Evolutionary conservation across 2,797 vertebrate genomes (phyloP), one percentile per base, ranked within the genome.

Genomic region (Oceanodroma leucorhoa): DNA sequence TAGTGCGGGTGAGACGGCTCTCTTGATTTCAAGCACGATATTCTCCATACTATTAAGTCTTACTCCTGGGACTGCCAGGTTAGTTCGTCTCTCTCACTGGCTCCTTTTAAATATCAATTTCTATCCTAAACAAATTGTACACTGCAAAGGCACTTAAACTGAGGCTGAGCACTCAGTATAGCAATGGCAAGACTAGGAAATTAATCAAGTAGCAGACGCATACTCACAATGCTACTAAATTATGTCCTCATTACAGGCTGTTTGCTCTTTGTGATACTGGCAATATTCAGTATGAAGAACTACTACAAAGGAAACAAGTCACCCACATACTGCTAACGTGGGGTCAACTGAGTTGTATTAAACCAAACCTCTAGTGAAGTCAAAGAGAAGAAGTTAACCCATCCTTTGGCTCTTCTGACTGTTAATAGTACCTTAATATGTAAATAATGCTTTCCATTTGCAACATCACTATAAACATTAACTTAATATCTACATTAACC

Each of bases 61-160:
- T 46, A 36, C 78, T 82, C 83, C 90, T 62, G 67, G 60, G 64
- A 94, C 20, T 65, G 75, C 50, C 66, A 41, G 43, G 38, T 82
- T 58, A 15, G 30, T 80, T 89, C 48, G 6, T 75, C 54, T 67
- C 65, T 92, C 67, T 90, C 34, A 50, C 1, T 30, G 34, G 40
- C 40, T 90, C 41, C 40, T 93, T 80, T 76, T 58, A 90, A 96
- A 79, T 30, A 94, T 7, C 72, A 40, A 65, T 51, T 96, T 93
- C 54, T 9, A 57, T 51, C 67, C 67, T 90, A 70, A 64, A 29
- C 57, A 62, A 89, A 65, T 21, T 13, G 36, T 40, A 82, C 43
- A 38, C 34, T 36, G 54, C 82, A 51, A 70, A 95, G 57, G 41
- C 58, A 53, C 72, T 36, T 61, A 41, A 72, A 65, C 65, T 3